These are phyloP conservation scores for Mamestra configurata DNA, from an alignment of 1,140 invertebrate species.

Conservation along the genomic window DNA sequence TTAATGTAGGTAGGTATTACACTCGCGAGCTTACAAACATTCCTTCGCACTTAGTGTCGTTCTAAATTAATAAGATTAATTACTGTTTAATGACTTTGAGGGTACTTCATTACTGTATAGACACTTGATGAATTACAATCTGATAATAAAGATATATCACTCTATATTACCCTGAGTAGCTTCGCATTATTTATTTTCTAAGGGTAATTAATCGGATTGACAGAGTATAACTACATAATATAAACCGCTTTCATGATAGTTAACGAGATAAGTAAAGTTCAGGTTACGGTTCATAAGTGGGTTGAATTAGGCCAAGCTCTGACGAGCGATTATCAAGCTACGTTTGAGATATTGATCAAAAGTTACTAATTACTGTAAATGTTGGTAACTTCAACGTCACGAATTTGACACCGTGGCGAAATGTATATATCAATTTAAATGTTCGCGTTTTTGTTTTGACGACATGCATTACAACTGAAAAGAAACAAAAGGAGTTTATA, in stretches of 20 bases:
- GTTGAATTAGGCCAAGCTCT: neutral
- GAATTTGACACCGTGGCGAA: neutral
- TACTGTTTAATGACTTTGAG: constrained; percentile 42
- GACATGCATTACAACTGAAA: too few species aligned
- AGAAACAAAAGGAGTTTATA: too few species aligned
- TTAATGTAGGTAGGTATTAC: neutral
- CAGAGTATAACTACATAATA: constrained; percentile 9
- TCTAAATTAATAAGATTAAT: constrained; percentile 41
- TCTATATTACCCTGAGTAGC: neutral
- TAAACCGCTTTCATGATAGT: constrained; percentile 17
- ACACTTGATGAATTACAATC: constrained; percentile 41
- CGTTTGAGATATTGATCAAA: neutral
- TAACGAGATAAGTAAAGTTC: constrained; percentile 25
- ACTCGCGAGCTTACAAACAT: neutral
- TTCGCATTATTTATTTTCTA: constrained; percentile 28
- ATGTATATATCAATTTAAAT: neutral
- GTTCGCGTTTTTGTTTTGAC: neutral
- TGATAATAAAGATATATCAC: constrained; percentile 32
- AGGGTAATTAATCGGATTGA: constrained; percentile 36
- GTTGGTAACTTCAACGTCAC: neutral
- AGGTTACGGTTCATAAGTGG: constrained; percentile 29
- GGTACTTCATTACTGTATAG: constrained; percentile 32
- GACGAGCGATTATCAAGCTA: neutral
- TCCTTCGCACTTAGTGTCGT: constrained; percentile 14
- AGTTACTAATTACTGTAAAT: constrained; percentile 13